A percentile compares a stretch with the other conserved stretches of the same genome.
Conservation (phyloP, 2,113 vertebrate genomes). For the Salvelinus fontinalis region DNA sequence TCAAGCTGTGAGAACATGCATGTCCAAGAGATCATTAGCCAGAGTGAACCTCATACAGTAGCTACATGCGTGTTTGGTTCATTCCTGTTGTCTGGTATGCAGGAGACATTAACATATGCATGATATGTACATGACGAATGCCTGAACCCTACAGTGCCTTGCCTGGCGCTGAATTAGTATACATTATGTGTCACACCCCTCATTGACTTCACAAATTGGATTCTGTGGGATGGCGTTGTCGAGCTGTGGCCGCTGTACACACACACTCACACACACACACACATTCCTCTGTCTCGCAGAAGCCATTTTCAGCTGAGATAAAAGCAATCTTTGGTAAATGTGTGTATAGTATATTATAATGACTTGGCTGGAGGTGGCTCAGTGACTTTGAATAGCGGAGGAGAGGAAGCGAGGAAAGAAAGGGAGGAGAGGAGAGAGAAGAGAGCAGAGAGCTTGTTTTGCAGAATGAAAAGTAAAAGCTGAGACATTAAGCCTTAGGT, state of each 20-base stretch:
- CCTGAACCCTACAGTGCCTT: conserved; percentile 30
- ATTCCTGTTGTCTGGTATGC: not conserved
- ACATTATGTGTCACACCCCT: conserved; percentile 61
- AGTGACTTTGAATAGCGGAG: conserved; percentile 19
- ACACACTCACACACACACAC: not conserved
- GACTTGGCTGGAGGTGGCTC: conserved; percentile 35
- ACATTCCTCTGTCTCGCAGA: conserved; percentile 7
- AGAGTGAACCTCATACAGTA: not conserved
- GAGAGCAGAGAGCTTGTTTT: not conserved
- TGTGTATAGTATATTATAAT: conserved; percentile 54
- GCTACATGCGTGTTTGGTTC: not conserved
- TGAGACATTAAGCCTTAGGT: too few species aligned
- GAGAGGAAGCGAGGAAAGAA: too few species aligned
- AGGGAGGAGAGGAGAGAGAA: too few species aligned
- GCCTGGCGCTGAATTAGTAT: conserved; percentile 58
- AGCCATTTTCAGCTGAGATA: conserved; percentile 41
- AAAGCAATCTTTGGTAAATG: conserved; percentile 49
- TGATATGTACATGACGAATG: conserved; percentile 24
- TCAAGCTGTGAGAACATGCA: not conserved
- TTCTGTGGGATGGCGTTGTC: conserved; percentile 44
- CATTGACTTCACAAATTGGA: conserved; percentile 60
- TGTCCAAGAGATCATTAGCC: not conserved
- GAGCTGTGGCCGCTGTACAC: conserved; percentile 23
- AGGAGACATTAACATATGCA: conserved; percentile 13
- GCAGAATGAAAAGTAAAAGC: too few species aligned